These are phyloP conservation scores for Episyrphus balteatus DNA, from an alignment of 1,140 invertebrate species.

Conservation along the genomic window DNA sequence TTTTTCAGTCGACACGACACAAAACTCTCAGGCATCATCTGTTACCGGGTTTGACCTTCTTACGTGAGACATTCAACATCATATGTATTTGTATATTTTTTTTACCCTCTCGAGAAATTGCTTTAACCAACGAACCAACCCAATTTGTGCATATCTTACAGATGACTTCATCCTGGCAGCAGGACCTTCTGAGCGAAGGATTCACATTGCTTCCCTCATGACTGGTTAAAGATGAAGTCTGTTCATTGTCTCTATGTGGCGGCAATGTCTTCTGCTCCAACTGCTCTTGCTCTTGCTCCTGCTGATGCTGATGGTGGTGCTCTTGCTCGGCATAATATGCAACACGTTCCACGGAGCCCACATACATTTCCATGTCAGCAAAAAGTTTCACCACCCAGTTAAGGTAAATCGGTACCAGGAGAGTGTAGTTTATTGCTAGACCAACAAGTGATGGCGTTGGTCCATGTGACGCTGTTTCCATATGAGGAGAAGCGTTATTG, in stretches of 20 bases:
- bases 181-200: background rate
- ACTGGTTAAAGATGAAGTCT: background rate
- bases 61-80: too few relatives aligned
- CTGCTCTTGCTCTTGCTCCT: too few relatives aligned
- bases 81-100: too few relatives aligned
- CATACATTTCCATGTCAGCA: slow-evolving; percentile 66
- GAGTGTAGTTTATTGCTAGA: slow-evolving; percentile 67
- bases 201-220: background rate
- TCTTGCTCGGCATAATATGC: slow-evolving; percentile 41
- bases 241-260: background rate
- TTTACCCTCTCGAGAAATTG: too few relatives aligned
- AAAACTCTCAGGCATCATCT: too few relatives aligned
- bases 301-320: too few relatives aligned
- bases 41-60: too few relatives aligned
- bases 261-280: slow-evolving; percentile 3
- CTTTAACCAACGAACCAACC: too few relatives aligned
- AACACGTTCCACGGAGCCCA: slow-evolving; percentile 64
- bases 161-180: too few relatives aligned
- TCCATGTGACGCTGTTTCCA: slow-evolving; percentile 13
- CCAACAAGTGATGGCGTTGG: slow-evolving; percentile 55
- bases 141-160: too few relatives aligned
- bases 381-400: slow-evolving; percentile 73
- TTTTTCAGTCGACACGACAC: too few relatives aligned
- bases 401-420: slow-evolving; percentile 67
- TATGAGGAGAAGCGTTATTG: background rate